These are phyloP conservation scores for Baryphthengus martii DNA, from an alignment of 2,113 vertebrate species.

Conservation along the genomic window DNA sequence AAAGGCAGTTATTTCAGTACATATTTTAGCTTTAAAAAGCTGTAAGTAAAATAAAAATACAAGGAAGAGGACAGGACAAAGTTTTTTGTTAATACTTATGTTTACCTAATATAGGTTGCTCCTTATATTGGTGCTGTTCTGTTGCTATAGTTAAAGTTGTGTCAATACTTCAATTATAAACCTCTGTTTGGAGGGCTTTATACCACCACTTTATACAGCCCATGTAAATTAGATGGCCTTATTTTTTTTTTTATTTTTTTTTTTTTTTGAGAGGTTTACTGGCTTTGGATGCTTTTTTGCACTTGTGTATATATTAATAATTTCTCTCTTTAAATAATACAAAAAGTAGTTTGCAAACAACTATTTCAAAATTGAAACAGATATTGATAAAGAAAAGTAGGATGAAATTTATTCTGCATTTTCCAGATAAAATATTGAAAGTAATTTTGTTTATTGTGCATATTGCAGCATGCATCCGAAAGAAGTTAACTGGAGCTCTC, in stretches of 20 bases:
- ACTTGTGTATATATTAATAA: neutral
- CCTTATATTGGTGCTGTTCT: constrained; percentile 61
- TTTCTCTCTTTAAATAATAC: neutral
- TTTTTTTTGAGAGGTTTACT: constrained; percentile 56
- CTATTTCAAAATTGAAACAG: neutral
- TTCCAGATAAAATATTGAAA: neutral
- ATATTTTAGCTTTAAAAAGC: neutral
- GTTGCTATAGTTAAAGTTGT: constrained; percentile 79
- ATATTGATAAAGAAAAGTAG: neutral
- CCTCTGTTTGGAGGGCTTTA: constrained; percentile 10
- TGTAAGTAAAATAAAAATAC: constrained; percentile 30
- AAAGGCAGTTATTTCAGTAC: constrained; percentile 36
- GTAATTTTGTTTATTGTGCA: neutral
- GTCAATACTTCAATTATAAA: constrained; percentile 79
- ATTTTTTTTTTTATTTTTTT: neutral
- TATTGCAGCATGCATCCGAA: neutral
- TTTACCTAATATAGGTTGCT: constrained; percentile 25
- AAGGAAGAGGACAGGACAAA: constrained; percentile 29
- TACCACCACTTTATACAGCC: neutral
- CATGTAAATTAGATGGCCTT: neutral
- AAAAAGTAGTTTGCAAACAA: neutral
- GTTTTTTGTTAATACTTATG: neutral
- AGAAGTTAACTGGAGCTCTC: neutral
- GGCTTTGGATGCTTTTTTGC: constrained; percentile 71
- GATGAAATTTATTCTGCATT: neutral